phyloP scores from a whole-genome alignment of 2,888 invertebrate genomes.

The Drosophila stalkeri region DNA sequence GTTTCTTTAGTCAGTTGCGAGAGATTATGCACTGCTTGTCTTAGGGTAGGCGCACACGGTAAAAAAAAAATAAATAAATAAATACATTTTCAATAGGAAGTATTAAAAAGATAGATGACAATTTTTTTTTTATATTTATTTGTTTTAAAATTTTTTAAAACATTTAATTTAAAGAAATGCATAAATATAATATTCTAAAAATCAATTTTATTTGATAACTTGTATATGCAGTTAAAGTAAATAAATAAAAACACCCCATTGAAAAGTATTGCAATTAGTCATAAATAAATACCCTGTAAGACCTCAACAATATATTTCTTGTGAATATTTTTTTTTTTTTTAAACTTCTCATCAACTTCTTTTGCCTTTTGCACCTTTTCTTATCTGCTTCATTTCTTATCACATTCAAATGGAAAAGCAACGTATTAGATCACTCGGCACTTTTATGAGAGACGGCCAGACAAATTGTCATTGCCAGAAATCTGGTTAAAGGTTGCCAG shows the following conservation, averaged over 20 bases:
- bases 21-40: no score
- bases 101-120: no score
- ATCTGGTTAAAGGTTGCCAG: constrained; percentile 39
- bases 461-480: constrained; percentile 53
- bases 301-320: not conserved
- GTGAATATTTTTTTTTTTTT: not conserved
- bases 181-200: not conserved
- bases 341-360: not conserved
- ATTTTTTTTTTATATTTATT: no score
- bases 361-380: not conserved
- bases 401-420: constrained; percentile 23
- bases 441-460: constrained; percentile 25
- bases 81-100: no score
- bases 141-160: no score
- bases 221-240: not conserved
- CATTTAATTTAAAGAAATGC: no score
- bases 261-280: not conserved
- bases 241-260: not conserved
- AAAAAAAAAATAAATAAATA: no score
- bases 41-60: no score
- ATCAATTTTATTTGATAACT: not conserved
- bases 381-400: constrained; percentile 46
- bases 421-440: constrained; percentile 36
- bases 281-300: not conserved
- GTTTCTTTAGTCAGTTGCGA: no score